Conservation (phyloP, 2,888 invertebrate species). For the Ormyrus rosae region DNA sequence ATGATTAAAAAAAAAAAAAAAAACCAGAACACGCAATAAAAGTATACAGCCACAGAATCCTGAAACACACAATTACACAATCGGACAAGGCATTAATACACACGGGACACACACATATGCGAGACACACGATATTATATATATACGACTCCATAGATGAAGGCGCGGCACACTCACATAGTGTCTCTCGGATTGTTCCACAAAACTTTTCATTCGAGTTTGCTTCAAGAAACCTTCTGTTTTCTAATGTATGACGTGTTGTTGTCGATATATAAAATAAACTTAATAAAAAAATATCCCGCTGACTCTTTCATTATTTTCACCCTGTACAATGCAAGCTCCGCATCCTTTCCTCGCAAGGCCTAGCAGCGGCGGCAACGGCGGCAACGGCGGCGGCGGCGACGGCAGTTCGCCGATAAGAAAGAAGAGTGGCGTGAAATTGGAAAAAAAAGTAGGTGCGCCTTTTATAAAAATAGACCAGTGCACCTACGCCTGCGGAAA, state of each 20-base stretch:
- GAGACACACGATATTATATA: conserved; percentile 74
- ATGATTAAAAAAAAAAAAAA: conserved; percentile 50
- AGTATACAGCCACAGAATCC: conserved; percentile 58
- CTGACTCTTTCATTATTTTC: conserved; percentile 21
- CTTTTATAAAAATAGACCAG: conserved; percentile 37
- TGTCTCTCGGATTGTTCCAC: conserved; percentile 76
- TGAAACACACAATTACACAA: conserved; percentile 57
- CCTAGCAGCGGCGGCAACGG: no score
- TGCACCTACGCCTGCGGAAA: conserved; percentile 41
- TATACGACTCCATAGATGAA: conserved; percentile 77
- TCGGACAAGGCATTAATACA: conserved; percentile 62
- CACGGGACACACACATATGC: conserved; percentile 66
- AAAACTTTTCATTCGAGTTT: conserved; percentile 76
- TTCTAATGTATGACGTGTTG: conserved; percentile 77
- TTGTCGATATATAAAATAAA: conserved; percentile 77
- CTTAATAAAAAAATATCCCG: conserved; percentile 75
- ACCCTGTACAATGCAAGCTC: not conserved
- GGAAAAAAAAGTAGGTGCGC: conserved; percentile 15
- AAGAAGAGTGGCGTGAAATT: no score
- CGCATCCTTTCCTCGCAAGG: not conserved
- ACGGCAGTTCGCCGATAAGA: no score
- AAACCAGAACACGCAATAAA: conserved; percentile 60
- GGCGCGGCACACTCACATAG: conserved; percentile 77
- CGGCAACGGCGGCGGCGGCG: no score
- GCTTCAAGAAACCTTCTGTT: conserved; percentile 77